These are phyloP conservation scores for Rhopalosiphum nymphaeae DNA, from an alignment of 2,888 invertebrate species.

Conservation along the genomic window DNA sequence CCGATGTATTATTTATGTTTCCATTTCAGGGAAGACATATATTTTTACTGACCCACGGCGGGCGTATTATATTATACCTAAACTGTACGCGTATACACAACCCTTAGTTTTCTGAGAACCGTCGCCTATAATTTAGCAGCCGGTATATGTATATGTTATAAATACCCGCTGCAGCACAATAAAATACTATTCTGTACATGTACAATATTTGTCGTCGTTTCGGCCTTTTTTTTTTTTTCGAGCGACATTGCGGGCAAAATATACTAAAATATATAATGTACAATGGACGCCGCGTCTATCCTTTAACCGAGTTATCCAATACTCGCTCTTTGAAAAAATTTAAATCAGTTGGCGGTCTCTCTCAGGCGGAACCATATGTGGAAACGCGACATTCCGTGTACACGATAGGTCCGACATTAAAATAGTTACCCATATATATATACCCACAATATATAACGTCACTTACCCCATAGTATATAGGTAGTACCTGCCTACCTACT, in stretches of 20 bases:
- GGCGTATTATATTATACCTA: not conserved
- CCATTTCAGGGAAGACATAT: constrained; percentile 12
- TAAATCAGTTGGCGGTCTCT: not conserved
- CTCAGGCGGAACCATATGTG: not conserved
- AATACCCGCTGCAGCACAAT: not conserved
- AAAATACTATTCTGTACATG: not conserved
- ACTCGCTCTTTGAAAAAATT: not conserved
- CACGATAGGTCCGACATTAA: not conserved
- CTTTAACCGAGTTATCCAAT: not conserved
- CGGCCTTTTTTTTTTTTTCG: not conserved
- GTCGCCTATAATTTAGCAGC: not conserved
- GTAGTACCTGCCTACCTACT: too few species aligned
- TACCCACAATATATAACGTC: not conserved
- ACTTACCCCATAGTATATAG: not conserved
- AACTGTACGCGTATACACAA: not conserved
- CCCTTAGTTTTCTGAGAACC: constrained; percentile 11
- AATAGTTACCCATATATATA: not conserved
- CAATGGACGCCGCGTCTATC: not conserved
- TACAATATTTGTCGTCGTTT: not conserved
- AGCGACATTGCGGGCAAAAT: not conserved
- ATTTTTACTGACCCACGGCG: not conserved
- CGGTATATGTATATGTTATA: not conserved
- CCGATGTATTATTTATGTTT: constrained; percentile 7
- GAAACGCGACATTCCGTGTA: not conserved
- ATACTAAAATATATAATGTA: not conserved